phyloP scores from a whole-genome alignment of 2,888 invertebrate genomes.

The Cacoxenus indagator region DNA sequence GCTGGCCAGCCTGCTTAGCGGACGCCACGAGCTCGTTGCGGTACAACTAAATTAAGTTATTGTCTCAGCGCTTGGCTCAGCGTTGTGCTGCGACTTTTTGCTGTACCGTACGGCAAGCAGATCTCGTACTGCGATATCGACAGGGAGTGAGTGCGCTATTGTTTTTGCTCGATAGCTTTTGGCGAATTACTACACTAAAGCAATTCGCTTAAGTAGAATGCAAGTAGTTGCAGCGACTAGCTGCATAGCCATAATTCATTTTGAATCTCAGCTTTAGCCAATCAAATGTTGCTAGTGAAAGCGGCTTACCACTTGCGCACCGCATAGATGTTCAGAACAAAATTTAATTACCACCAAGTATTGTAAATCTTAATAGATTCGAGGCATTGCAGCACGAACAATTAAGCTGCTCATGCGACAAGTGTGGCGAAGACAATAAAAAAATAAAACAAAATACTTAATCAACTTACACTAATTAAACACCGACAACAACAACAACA shows the following conservation, averaged over 20 bases:
- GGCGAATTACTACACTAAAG: background rate
- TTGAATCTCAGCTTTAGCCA: no score
- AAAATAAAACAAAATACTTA: background rate
- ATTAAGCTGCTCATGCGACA: background rate
- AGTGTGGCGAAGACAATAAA: background rate
- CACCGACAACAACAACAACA: background rate
- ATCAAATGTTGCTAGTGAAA: no score
- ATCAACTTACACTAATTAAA: background rate
- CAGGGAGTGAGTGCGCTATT: slow-evolving; percentile 5
- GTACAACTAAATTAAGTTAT: slow-evolving; percentile 66
- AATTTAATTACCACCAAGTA: no score
- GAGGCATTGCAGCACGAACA: no score
- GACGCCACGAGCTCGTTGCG: slow-evolving; percentile 39
- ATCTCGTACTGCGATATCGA: slow-evolving; percentile 25
- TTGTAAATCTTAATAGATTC: no score
- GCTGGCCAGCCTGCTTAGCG: slow-evolving; percentile 8
- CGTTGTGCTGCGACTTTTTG: slow-evolving; percentile 31
- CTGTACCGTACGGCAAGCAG: background rate
- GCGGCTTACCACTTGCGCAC: no score
- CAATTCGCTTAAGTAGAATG: no score
- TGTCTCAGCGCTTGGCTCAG: slow-evolving; percentile 41
- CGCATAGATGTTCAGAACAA: background rate
- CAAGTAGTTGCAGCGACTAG: no score
- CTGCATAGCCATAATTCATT: no score
- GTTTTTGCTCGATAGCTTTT: background rate